Evolutionary conservation across 2,797 vertebrate genomes (phyloP).

Genomic region (Leontocebus nigricollis): DNA sequence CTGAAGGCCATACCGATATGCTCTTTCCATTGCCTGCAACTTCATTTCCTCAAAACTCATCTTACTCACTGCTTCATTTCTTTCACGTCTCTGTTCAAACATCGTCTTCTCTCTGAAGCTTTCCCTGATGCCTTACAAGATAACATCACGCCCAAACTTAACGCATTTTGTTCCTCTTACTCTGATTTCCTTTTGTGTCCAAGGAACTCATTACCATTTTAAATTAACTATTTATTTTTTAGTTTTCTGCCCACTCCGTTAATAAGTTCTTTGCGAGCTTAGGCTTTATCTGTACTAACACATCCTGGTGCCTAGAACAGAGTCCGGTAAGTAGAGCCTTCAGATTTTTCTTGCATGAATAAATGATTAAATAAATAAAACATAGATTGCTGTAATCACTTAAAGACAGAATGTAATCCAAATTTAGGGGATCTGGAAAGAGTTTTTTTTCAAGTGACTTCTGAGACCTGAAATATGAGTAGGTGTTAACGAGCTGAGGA

Average conservation of each 20-base stretch:
- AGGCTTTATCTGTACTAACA: neutral
- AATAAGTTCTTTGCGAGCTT: neutral
- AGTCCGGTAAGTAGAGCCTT: neutral
- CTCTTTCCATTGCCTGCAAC: neutral
- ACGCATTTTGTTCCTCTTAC: neutral
- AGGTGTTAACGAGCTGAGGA: neutral
- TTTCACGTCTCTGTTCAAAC: neutral
- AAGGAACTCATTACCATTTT: neutral
- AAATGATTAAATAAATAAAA: neutral
- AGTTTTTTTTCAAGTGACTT: neutral
- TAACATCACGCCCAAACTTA: neutral
- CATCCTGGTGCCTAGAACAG: neutral
- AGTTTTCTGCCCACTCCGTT: neutral
- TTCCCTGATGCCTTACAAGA: neutral
- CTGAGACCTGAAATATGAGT: neutral
- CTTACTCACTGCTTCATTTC: neutral
- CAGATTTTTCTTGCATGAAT: neutral
- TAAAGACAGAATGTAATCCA: neutral
- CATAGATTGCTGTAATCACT: neutral
- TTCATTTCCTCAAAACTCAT: neutral
- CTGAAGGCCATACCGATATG: fast-evolving
- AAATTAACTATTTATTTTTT: neutral
- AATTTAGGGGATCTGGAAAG: neutral
- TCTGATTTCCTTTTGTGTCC: neutral
- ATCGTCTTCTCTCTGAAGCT: neutral